Conservation (phyloP, 1,140 invertebrate genomes). For the Nixonia krombeini region DNA sequence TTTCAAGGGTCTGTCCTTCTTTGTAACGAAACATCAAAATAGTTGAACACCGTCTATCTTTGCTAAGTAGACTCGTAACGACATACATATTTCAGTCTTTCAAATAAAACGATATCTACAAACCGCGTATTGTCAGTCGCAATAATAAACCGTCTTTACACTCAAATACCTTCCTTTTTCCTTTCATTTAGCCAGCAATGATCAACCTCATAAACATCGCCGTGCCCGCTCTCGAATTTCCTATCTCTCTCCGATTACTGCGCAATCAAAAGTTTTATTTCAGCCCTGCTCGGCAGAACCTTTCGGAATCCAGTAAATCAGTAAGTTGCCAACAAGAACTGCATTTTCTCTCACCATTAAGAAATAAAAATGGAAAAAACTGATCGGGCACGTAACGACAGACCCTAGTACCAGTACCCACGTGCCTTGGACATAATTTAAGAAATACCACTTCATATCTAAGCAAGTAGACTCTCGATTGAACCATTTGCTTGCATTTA, state of each 20-base stretch:
- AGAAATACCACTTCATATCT: slow-evolving; percentile 53
- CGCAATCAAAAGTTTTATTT: too few relatives aligned
- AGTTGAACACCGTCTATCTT: slow-evolving; percentile 7
- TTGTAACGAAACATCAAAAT: slow-evolving; percentile 18
- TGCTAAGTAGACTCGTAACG: slow-evolving; percentile 4
- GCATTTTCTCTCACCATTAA: not conserved
- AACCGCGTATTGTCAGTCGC: slow-evolving; percentile 61
- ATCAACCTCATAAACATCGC: not conserved
- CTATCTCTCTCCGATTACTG: not conserved
- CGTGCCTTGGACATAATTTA: slow-evolving; percentile 55
- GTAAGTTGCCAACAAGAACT: not conserved
- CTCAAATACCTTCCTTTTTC: not conserved
- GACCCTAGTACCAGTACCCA: slow-evolving; percentile 49
- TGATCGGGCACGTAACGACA: slow-evolving; percentile 30
- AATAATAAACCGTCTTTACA: slow-evolving; percentile 39
- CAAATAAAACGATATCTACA: slow-evolving; percentile 64
- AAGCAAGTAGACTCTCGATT: slow-evolving; percentile 36
- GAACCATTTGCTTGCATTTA: slow-evolving; percentile 1
- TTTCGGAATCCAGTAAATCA: not conserved
- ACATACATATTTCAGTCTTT: slow-evolving; percentile 59
- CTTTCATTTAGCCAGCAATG: not conserved
- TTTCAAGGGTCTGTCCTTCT: slow-evolving; percentile 57
- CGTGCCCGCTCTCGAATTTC: slow-evolving; percentile 8
- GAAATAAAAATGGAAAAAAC: slow-evolving; percentile 3
- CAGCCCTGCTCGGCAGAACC: not conserved